phyloP scores from a whole-genome alignment of 2,888 invertebrate species.

The Noctua janthina region DNA sequence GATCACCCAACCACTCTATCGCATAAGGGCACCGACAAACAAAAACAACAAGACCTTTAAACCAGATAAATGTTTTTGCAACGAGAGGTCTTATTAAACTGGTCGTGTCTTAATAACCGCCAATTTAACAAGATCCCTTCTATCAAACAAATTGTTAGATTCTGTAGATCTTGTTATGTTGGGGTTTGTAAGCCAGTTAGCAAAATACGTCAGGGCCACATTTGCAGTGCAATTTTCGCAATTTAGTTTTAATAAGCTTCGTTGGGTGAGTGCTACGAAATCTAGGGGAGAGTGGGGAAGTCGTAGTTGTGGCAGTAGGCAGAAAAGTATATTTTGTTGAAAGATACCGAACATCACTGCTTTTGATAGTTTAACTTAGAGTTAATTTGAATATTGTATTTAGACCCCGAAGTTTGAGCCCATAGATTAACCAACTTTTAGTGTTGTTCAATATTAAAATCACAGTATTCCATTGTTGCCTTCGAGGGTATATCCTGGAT shows the following conservation, averaged over 20 bases:
- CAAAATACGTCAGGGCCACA: constrained; percentile 85
- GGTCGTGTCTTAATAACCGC: constrained; percentile 58
- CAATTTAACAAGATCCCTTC: constrained; percentile 68
- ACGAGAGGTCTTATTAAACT: constrained; percentile 70
- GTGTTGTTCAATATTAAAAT: background rate
- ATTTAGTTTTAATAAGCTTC: constrained; percentile 89
- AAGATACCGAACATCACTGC: background rate
- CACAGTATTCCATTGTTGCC: background rate
- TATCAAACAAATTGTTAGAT: constrained; percentile 46
- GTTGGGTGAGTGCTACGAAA: constrained; percentile 82
- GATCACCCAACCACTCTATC: constrained; percentile 74
- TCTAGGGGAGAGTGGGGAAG: constrained; percentile 73
- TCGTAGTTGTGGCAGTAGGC: constrained; percentile 66
- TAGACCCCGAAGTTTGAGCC: background rate
- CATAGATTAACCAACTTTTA: background rate
- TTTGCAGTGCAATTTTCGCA: constrained; percentile 90
- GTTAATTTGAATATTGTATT: background rate
- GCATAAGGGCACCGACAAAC: constrained; percentile 73
- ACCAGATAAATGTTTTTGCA: constrained; percentile 50
- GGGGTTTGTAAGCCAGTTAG: constrained; percentile 83
- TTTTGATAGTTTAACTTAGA: background rate
- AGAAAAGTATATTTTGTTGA: constrained; percentile 13
- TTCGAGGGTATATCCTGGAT: background rate
- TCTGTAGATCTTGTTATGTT: constrained; percentile 68
- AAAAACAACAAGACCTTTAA: constrained; percentile 63